Conservation (phyloP, 2,888 invertebrate genomes). For the Lobophora halterata region DNA sequence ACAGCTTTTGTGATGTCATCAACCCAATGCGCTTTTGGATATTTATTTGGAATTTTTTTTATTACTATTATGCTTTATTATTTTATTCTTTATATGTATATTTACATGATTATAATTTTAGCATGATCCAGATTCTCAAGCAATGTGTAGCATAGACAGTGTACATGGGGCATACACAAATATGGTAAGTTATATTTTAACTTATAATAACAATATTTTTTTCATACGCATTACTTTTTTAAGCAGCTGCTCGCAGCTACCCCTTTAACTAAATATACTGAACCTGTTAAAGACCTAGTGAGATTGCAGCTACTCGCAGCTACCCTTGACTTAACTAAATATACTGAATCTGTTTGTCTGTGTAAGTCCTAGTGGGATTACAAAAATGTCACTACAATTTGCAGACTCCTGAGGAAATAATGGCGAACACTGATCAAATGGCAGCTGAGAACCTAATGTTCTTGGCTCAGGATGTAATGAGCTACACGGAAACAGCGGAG, state of each 20-base stretch:
- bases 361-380: conserved; percentile 7
- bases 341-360: too few relatives aligned
- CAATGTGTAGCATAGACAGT: conserved; percentile 56
- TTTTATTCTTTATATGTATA: conserved; percentile 11
- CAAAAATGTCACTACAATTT: conserved; percentile 22
- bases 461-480: conserved; percentile 80
- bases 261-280: too few relatives aligned
- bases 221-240: not conserved
- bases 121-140: conserved; percentile 55
- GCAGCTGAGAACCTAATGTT: conserved; percentile 84
- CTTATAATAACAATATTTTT: not conserved
- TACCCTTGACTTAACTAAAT: too few relatives aligned
- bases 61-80: too few relatives aligned
- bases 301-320: too few relatives aligned
- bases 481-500: conserved; percentile 62
- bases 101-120: conserved; percentile 41
- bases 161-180: conserved; percentile 54
- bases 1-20: too few relatives aligned
- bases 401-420: conserved; percentile 60
- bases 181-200: conserved; percentile 48
- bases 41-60: too few relatives aligned
- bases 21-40: too few relatives aligned
- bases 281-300: too few relatives aligned
- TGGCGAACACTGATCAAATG: conserved; percentile 79
- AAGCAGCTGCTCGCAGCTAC: too few relatives aligned